Evolutionary conservation across 2,888 invertebrate genomes (phyloP).

Genomic region (Drosophila mulleri): DNA sequence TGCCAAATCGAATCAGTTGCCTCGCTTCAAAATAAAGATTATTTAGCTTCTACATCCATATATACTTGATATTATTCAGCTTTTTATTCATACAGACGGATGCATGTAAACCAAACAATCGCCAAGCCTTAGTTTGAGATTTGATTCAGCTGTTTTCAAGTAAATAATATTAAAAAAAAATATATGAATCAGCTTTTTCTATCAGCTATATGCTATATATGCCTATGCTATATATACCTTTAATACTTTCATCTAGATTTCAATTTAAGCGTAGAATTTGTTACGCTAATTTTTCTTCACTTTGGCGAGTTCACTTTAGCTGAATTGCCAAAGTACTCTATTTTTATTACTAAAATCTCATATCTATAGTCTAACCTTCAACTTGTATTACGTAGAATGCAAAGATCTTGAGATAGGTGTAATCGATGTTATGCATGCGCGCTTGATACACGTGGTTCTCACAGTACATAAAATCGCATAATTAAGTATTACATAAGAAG

Average conservation of each 20-base stretch:
- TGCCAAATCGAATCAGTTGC: too few species aligned
- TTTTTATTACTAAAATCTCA: background rate
- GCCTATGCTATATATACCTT: too few species aligned
- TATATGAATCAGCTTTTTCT: background rate
- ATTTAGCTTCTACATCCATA: background rate
- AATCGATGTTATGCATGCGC: constrained; percentile 9
- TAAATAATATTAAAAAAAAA: background rate
- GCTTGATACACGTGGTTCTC: background rate
- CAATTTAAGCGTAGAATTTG: background rate
- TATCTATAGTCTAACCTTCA: background rate
- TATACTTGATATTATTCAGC: background rate
- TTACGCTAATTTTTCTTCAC: too few species aligned
- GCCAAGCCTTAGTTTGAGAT: background rate
- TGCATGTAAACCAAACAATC: background rate
- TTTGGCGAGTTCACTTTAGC: too few species aligned
- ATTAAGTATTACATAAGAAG: constrained; percentile 29
- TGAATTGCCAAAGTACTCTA: too few species aligned
- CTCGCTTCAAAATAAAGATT: too few species aligned
- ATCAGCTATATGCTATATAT: background rate
- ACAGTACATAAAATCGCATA: constrained; percentile 3
- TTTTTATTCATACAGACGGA: background rate
- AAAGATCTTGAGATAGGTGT: constrained; percentile 4
- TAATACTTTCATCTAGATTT: background rate
- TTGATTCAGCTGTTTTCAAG: background rate
- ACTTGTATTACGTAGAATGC: background rate